A percentile compares a stretch with the other conserved stretches of the same genome.
Evolutionary conservation across 2,113 vertebrate species (phyloP).

Genomic region (Cyanoramphus novaezelandiae): DNA sequence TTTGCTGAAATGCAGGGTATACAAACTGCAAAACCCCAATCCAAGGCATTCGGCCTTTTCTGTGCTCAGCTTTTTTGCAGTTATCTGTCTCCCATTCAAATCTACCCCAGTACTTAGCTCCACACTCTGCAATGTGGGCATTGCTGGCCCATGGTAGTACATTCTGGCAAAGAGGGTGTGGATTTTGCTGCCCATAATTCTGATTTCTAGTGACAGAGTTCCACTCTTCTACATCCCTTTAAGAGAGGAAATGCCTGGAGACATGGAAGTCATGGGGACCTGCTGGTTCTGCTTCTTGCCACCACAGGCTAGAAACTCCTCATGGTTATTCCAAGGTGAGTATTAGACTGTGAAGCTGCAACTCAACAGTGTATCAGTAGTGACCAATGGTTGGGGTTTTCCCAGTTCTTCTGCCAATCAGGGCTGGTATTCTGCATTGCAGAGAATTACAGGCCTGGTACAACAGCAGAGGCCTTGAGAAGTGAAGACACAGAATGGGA

Average conservation of each 20-base stretch:
- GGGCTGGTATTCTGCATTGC: not conserved
- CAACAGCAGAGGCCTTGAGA: not conserved
- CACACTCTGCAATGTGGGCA: accelerated
- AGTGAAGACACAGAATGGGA: not conserved
- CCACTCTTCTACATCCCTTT: not conserved
- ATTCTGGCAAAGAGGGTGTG: not conserved
- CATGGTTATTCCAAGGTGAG: accelerated
- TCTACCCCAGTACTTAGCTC: not conserved
- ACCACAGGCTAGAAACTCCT: too few species aligned
- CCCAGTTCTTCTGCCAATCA: not conserved
- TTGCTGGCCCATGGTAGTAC: not conserved
- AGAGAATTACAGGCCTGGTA: not conserved
- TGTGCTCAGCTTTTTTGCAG: accelerated
- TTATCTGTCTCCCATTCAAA: not conserved
- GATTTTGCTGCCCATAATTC: not conserved
- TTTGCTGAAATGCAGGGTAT: not conserved
- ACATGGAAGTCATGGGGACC: not conserved
- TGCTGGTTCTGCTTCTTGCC: not conserved
- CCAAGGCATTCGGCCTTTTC: not conserved
- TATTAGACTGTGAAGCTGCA: not conserved
- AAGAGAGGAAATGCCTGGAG: not conserved
- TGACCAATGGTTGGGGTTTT: not conserved
- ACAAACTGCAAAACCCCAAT: not conserved
- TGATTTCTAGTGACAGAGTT: not conserved
- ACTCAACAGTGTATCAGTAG: accelerated